phyloP scores from a whole-genome alignment of 1,140 invertebrate genomes.

The Chelonus insularis region DNA sequence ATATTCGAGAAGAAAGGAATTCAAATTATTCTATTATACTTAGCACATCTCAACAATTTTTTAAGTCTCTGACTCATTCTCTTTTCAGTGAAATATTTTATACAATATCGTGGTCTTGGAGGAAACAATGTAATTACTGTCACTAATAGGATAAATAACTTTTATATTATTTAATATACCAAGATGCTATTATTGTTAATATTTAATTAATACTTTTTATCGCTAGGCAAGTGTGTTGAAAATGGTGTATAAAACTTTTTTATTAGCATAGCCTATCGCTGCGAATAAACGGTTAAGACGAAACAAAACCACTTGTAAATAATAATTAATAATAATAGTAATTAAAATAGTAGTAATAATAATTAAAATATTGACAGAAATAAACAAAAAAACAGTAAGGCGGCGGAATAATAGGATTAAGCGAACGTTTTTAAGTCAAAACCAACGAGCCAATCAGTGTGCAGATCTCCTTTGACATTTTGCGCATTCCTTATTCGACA shows the following conservation, averaged over 20 bases:
- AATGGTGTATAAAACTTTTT: constrained; percentile 17
- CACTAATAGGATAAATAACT: too few species aligned
- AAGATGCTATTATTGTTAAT: too few species aligned
- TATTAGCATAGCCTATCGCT: constrained; percentile 55
- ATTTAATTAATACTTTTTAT: constrained; percentile 34
- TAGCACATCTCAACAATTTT: too few species aligned
- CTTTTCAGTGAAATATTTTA: too few species aligned
- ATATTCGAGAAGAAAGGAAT: constrained; percentile 1
- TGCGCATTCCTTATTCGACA: constrained; percentile 35
- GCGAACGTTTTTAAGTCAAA: constrained; percentile 58
- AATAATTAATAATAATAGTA: constrained; percentile 14
- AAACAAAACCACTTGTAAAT: constrained; percentile 8
- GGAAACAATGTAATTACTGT: too few species aligned
- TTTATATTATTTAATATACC: too few species aligned
- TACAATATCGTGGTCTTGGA: too few species aligned
- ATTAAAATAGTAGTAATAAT: neutral
- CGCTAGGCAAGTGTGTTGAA: constrained; percentile 50
- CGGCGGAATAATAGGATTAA: constrained; percentile 55
- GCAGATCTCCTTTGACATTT: constrained; percentile 53
- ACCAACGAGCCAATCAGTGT: constrained; percentile 61
- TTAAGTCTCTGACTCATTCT: too few species aligned
- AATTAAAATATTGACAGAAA: neutral
- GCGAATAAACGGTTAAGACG: constrained; percentile 41
- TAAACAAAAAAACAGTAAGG: constrained; percentile 33
- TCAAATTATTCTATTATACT: neutral